phyloP scores from a whole-genome alignment of 30 jellyfish, hydroid and myxozoan genomes.

The Aurelia sp. region DNA sequence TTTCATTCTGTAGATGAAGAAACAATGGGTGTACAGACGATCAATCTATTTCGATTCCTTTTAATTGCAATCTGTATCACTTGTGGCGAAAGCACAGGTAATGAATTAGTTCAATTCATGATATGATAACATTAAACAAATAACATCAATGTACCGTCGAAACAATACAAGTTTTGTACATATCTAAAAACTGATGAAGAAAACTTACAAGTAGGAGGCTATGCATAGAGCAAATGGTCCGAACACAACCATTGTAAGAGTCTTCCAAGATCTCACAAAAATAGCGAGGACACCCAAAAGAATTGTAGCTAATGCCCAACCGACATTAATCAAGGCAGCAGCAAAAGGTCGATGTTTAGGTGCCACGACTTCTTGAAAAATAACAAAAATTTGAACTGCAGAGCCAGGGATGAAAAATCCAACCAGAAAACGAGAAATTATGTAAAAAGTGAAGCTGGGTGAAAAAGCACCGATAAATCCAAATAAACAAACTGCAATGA shows the following conservation, averaged over 20 bases:
- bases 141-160: neutral
- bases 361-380: conserved; percentile 57
- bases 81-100: too few relatives aligned
- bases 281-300: conserved; percentile 60
- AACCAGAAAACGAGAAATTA: conserved; percentile 23
- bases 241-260: conserved; percentile 27
- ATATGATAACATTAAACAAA: too few relatives aligned
- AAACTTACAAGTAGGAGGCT: conserved; percentile 15
- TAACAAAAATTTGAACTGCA: conserved; percentile 39
- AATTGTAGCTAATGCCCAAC: conserved; percentile 27
- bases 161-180: neutral
- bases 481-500: neutral
- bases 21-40: too few relatives aligned
- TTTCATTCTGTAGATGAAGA: too few relatives aligned
- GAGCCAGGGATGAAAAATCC: conserved; percentile 82
- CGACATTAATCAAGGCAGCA: conserved; percentile 35
- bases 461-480: conserved; percentile 62
- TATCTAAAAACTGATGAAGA: neutral
- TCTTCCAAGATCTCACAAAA: conserved; percentile 63
- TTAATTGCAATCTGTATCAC: too few relatives aligned
- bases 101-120: too few relatives aligned
- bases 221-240: conserved; percentile 56
- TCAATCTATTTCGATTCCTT: too few relatives aligned
- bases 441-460: conserved; percentile 14
- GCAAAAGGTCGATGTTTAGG: conserved; percentile 66